Conservation (phyloP, 2,888 invertebrate species). For the Drosophila pseudotakahashii region DNA sequence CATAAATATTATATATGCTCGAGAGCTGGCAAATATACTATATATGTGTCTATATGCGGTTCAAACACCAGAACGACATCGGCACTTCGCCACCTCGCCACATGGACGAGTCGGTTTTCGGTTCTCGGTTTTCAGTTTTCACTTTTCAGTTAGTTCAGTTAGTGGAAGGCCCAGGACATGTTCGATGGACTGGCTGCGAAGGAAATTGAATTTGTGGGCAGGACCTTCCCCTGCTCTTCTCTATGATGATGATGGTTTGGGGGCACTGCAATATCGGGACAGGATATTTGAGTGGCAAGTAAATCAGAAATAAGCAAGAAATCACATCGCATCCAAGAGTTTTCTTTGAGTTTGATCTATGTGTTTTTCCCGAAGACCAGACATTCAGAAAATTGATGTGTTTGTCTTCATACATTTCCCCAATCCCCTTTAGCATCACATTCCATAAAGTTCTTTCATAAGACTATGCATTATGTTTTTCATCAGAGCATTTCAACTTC, state of each 20-base stretch:
- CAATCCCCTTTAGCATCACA: not conserved
- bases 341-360: constrained; percentile 39
- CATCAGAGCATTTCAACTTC: constrained; percentile 22
- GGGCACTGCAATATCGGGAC: constrained; percentile 11
- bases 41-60: constrained; percentile 33
- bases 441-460: not conserved
- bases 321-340: constrained; percentile 6
- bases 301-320: constrained; percentile 30
- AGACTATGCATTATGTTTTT: not conserved
- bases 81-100: constrained; percentile 22
- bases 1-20: constrained; percentile 73
- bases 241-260: not conserved
- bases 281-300: constrained; percentile 43
- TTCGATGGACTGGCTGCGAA: constrained; percentile 50
- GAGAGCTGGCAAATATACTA: constrained; percentile 15
- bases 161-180: constrained; percentile 41
- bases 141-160: constrained; percentile 11
- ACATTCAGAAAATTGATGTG: constrained; percentile 17
- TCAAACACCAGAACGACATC: constrained; percentile 30
- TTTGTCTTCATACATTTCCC: constrained; percentile 1
- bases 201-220: constrained; percentile 73
- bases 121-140: not conserved
- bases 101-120: constrained; percentile 26
- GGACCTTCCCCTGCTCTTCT: not conserved
- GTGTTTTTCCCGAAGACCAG: not conserved